phyloP scores from a whole-genome alignment of 1,140 invertebrate species.

The Dendrolimus punctatus region DNA sequence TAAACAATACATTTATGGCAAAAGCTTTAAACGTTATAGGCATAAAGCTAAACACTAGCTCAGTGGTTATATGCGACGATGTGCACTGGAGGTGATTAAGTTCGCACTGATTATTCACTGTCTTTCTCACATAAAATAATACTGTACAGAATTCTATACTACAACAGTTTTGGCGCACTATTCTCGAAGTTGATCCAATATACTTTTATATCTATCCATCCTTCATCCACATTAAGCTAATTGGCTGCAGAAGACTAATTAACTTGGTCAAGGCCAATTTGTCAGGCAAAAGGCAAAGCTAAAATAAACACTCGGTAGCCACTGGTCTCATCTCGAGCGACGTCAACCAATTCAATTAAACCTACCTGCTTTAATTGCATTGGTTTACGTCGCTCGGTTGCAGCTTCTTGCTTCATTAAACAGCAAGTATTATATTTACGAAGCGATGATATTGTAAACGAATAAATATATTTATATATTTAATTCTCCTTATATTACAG shows the following conservation, averaged over 20 bases:
- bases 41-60: too few relatives aligned
- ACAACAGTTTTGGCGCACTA: too few relatives aligned
- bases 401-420: conserved; percentile 13
- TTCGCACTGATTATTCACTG: too few relatives aligned
- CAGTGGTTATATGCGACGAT: too few relatives aligned
- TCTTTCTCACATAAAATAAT: too few relatives aligned
- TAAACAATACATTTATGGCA: too few relatives aligned
- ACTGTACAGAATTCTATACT: too few relatives aligned
- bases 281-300: conserved; percentile 5
- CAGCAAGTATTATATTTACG: too few relatives aligned
- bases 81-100: too few relatives aligned
- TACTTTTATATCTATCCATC: conserved; percentile 5
- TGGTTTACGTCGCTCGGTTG: conserved; percentile 19
- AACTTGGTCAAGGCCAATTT: conserved; percentile 17
- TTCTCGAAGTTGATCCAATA: background rate
- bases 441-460: too few relatives aligned
- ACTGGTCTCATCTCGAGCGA: conserved; percentile 17
- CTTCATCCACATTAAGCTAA: background rate
- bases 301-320: conserved; percentile 22
- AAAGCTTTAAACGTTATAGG: too few relatives aligned
- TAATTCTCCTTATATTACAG: background rate
- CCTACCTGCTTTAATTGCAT: background rate
- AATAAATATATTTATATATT: too few relatives aligned
- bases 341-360: conserved; percentile 31
- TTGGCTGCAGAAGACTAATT: conserved; percentile 10